Evolutionary conservation across 2,888 invertebrate species (phyloP), one percentile per base, ranked within the genome.

Genomic region (Philopedon plagiatum): DNA sequence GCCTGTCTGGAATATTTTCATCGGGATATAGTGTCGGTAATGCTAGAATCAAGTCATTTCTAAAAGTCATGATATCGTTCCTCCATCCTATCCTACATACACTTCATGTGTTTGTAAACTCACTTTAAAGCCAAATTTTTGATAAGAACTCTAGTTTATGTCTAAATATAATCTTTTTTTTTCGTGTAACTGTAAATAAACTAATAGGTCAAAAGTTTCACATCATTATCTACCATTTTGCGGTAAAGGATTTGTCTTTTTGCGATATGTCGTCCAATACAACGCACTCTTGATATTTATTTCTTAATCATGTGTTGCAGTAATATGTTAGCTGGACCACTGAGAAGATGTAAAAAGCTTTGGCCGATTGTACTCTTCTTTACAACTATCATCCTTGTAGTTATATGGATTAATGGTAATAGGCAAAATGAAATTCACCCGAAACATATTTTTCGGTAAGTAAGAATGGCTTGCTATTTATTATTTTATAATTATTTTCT

Each of bases 321-420:
- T 73, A 79, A 73, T 68, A 85, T 85, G 85, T 70, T 85, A 73
- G 80, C 78, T 29, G 81, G 80, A 51, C 83, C 83, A 19, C 49
- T 83, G 32, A 79, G 83, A 78, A 80, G 80, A 80, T 83, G 82
- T 73, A 83, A 79, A 78, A 81, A 80, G 73, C 61, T 82, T 15
- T 79, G 80, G 72, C 82, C 82, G 61, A 78, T 79, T 39, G 63
- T 82, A 41, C 41, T 83, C 29, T 79, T 83, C 66, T 73, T 80
- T 44, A 46, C 72, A 5, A 75, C 79, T 1, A 65, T 83, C 58
- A 75, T 81, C 54, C 72, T 81, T 65, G 71, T 84, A 18, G 73
- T 81, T 34, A 65, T 79, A 49, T 82, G 82, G 81, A 79, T 74
- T 56, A 74, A 79, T 39, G 44, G 68, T 18, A 65, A 69, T 46